Evolutionary conservation across 2,113 vertebrate genomes (phyloP), one percentile per base, ranked within the genome.

Genomic region (Prunella himalayana): DNA sequence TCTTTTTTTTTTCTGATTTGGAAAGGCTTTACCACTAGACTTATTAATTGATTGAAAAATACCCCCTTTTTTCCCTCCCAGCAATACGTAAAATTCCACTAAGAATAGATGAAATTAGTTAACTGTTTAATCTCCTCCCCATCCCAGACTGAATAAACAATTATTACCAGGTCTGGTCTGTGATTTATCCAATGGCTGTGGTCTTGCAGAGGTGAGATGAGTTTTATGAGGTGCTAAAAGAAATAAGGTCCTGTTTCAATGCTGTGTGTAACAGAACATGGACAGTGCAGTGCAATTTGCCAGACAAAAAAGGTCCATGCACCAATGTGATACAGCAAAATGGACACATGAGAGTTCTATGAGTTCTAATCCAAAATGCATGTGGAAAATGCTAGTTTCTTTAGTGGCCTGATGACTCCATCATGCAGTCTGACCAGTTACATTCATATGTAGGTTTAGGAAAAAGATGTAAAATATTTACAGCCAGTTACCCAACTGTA

Each of bases 131-230:
- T 44, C 10, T 76, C 53, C 12, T 65, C 27, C 71, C 70, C 41
- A 45, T 50, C 59, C 66, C 63, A 73, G 72, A 73, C 0, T 50
- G 73, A 95, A 89, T 51, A 78, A 95, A 65, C 20, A 35, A 44
- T 72, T 57, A 77, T 98, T 98, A 97, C 97, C 97, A 71, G 78
- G 93, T 92, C 91, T 95, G 56, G 59, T 77, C 70, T 93, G 89
- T 71, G 92, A n/a, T 91, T 85, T 97, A 73, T 95, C 95, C 33
- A 13, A 81, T 49, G 88, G 81, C 68, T 91, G 97, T 47, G 97
- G 96, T 97, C 97, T 97, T 75, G 88, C 76, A 65, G 97, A 96
- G 71, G 94, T 95, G 65, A 92, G 79, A 42, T 9, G 95, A 50
- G 92, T 57, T 95, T 94, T 97, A 85, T 91, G 91, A 66, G 93